These are phyloP conservation scores for Drosophila helvetica DNA, from an alignment of 2,888 invertebrate species.

Conservation along the genomic window DNA sequence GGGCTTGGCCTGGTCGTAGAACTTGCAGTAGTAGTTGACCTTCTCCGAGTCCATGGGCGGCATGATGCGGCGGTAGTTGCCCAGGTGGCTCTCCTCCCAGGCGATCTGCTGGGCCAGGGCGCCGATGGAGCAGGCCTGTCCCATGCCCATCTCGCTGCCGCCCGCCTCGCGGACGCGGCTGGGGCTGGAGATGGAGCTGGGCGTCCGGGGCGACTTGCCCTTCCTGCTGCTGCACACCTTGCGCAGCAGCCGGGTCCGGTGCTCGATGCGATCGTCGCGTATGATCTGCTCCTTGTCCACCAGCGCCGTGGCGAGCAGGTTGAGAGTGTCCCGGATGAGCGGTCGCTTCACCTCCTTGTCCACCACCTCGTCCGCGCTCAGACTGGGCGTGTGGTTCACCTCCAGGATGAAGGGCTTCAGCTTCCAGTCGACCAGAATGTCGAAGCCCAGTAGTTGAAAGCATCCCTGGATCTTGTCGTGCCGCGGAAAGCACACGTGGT, in stretches of 20 bases:
- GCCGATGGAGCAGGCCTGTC: conserved; percentile 76
- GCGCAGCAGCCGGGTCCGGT: conserved; percentile 43
- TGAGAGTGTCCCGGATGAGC: conserved; percentile 90
- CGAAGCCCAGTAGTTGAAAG: conserved; percentile 95
- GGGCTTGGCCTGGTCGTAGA: conserved; percentile 89
- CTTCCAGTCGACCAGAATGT: conserved; percentile 93
- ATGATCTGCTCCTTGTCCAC: conserved; percentile 89
- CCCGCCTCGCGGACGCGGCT: conserved; percentile 4
- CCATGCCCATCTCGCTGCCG: conserved; percentile 16
- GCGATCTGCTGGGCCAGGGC: conserved; percentile 87
- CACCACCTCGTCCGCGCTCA: conserved; percentile 93
- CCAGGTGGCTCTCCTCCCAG: conserved; percentile 90
- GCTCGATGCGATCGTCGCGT: conserved; percentile 87
- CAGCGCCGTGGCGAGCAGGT: conserved; percentile 90
- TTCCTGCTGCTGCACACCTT: conserved; percentile 39
- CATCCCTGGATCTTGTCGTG: conserved; percentile 94
- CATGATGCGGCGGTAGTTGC: conserved; percentile 89
- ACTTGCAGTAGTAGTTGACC: conserved; percentile 87
- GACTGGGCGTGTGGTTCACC: conserved; percentile 96
- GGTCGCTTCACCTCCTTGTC: conserved; percentile 94
- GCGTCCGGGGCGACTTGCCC: neutral
- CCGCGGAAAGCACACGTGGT: conserved; percentile 93
- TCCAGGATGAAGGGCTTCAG: conserved; percentile 94
- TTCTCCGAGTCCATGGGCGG: conserved; percentile 85
- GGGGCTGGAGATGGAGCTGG: too few species aligned